phyloP scores from a whole-genome alignment of 2,888 invertebrate species.

The Drosophila tanythrix region DNA sequence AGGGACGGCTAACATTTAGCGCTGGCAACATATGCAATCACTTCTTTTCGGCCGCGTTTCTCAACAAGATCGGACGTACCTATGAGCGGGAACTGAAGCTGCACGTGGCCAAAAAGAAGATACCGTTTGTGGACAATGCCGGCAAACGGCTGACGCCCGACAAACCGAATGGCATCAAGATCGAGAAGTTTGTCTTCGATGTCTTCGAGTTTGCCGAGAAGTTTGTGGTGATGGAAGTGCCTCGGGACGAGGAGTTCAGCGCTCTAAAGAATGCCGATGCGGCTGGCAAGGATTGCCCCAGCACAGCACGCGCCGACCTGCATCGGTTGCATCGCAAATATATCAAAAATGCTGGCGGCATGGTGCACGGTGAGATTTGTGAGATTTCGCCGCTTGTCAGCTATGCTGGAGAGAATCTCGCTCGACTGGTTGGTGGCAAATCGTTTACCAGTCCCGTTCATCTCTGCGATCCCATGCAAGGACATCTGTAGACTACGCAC shows the following conservation, averaged over 20 bases:
- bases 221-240: constrained; percentile 96
- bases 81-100: constrained; percentile 92
- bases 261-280: constrained; percentile 97
- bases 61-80: constrained; percentile 89
- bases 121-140: constrained; percentile 91
- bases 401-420: constrained; percentile 95
- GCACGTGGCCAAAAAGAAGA: constrained; percentile 99
- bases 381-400: constrained; percentile 97
- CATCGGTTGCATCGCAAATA: constrained; percentile 91
- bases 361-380: constrained; percentile 88
- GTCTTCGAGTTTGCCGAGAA: constrained; percentile 97
- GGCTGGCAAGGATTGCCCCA: constrained; percentile 95
- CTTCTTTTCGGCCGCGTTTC: constrained; percentile 95
- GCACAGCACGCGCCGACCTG: constrained; percentile 92
- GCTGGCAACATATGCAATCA: constrained; percentile 99
- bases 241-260: constrained; percentile 97
- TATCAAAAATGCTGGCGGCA: constrained; percentile 92
- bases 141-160: constrained; percentile 91
- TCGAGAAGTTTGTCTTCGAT: constrained; percentile 99
- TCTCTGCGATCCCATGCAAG: constrained; percentile 84
- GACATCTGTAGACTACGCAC: constrained; percentile 70
- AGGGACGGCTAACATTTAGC: constrained; percentile 94
- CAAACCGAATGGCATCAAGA: constrained; percentile 97
- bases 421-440: constrained; percentile 88
- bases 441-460: constrained; percentile 89